Evolutionary conservation across 2,113 vertebrate genomes (phyloP).

Genomic region (Malaclemys terrapin): DNA sequence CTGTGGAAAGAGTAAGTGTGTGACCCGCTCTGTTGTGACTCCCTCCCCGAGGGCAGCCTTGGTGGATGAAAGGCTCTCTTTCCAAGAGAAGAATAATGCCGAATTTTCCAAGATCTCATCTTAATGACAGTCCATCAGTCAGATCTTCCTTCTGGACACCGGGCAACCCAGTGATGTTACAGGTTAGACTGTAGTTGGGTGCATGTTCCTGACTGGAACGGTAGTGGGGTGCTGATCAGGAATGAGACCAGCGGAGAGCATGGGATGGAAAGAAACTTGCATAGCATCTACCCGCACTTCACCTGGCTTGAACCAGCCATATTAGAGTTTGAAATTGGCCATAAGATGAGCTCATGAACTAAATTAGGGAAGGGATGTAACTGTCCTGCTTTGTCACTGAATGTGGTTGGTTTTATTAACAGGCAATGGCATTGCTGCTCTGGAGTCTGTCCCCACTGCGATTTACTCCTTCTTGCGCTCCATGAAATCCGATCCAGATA

Average conservation of each 20-base stretch:
- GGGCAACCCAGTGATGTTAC: not conserved
- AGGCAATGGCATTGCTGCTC: slow-evolving; percentile 96
- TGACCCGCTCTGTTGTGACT: not conserved
- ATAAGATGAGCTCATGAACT: fast-evolving
- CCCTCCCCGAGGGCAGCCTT: not conserved
- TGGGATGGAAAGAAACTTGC: not conserved
- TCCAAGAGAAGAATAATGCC: not conserved
- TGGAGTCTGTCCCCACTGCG: slow-evolving; percentile 96
- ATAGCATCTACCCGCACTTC: not conserved
- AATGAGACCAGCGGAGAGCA: not conserved
- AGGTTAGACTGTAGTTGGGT: not conserved
- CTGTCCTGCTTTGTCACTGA: not conserved
- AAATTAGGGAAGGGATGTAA: fast-evolving
- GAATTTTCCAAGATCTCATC: not conserved
- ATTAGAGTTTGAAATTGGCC: fast-evolving
- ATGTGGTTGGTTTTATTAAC: not conserved
- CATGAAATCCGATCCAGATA: slow-evolving; percentile 88
- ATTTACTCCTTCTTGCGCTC: slow-evolving; percentile 97
- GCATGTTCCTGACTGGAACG: not conserved
- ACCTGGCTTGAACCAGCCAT: not conserved
- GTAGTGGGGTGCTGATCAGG: not conserved
- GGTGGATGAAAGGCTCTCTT: not conserved
- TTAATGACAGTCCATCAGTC: not conserved
- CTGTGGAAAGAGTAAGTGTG: not conserved
- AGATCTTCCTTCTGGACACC: not conserved